Conservation (phyloP, 2,113 vertebrate species). For the Caranx ignobilis region DNA sequence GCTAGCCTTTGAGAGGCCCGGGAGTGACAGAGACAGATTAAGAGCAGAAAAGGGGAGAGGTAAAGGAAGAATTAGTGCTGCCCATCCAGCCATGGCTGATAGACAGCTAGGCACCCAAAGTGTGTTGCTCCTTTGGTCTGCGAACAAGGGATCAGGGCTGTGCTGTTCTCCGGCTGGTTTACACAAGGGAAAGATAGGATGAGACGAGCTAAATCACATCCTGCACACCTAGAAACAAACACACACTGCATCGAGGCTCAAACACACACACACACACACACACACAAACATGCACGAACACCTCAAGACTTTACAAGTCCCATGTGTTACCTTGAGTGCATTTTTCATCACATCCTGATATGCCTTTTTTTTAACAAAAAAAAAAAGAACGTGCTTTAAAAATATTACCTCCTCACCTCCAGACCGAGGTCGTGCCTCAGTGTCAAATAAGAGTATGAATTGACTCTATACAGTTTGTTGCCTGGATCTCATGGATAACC, state of each 20-base stretch:
- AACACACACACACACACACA: conserved; percentile 6
- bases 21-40: conserved; percentile 55
- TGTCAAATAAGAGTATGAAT: conserved; percentile 42
- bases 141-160: conserved; percentile 30
- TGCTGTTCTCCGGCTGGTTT: conserved; percentile 43
- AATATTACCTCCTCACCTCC: conserved; percentile 52
- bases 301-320: conserved; percentile 24
- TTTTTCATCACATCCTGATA: conserved; percentile 58
- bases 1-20: conserved; percentile 32
- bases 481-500: conserved; percentile 55
- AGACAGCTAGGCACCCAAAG: conserved; percentile 40
- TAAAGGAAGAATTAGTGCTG: conserved; percentile 35
- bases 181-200: conserved; percentile 18
- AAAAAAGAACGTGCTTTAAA: conserved; percentile 57
- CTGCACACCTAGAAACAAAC: conserved; percentile 30
- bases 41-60: conserved; percentile 29
- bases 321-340: conserved; percentile 13
- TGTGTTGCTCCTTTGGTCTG: conserved; percentile 33
- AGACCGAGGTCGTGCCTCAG: conserved; percentile 58
- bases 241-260: conserved; percentile 9
- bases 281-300: conserved; percentile 54
- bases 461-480: conserved; percentile 42
- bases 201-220: conserved; percentile 24
- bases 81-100: conserved; percentile 40
- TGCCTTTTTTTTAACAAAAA: conserved; percentile 48